Evolutionary conservation across 2,888 invertebrate genomes (phyloP), one percentile per base, ranked within the genome.

Genomic region (Galerucella pusilla): DNA sequence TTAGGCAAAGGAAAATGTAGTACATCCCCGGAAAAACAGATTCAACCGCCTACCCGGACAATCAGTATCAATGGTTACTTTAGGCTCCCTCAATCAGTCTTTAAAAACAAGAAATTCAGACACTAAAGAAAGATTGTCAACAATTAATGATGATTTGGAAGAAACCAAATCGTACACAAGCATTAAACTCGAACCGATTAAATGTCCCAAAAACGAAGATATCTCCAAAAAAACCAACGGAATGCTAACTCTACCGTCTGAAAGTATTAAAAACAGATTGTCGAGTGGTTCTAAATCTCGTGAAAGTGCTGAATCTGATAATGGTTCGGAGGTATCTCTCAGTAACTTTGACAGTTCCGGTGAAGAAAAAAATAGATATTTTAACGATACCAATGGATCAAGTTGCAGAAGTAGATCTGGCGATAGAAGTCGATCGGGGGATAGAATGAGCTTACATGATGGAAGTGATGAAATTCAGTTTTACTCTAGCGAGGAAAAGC

Each of bases 251-350:
- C 89, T 90, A 66, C 86, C 91, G 11, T 89, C 90, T 0, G 90
- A 91, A 84, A 89, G 88, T 20, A 90, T 91, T 0, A 90, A 90
- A 86, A 90, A 91, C 59, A 89, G 91, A 35, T 89, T 91, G 86
- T 89, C 89, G 52, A 85, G 89, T 28, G 85, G 88, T 3, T 76
- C 73, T n/a, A 80, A 80, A 74, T 80, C 80, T 11, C 80, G 79
- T 75, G 73, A 80, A 61, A 71, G 78, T 61, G 67, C 75, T 28
- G 76, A 79, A 63, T 78, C 79, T 70, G 65, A 78, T 42, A 78
- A 73, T n/a, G 67, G 71, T 49, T 74, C 76, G 3, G 72, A 67
- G n/a, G 10, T 69, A 45, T 12, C 68, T 64, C 25, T 68, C 69
- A 9, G 75, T 60, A 16, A 16, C 16, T 65, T 65, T 20, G 64